Evolutionary conservation across 1,140 invertebrate genomes (phyloP), one percentile per base, ranked within the genome.

Genomic region (Cydia amplana): DNA sequence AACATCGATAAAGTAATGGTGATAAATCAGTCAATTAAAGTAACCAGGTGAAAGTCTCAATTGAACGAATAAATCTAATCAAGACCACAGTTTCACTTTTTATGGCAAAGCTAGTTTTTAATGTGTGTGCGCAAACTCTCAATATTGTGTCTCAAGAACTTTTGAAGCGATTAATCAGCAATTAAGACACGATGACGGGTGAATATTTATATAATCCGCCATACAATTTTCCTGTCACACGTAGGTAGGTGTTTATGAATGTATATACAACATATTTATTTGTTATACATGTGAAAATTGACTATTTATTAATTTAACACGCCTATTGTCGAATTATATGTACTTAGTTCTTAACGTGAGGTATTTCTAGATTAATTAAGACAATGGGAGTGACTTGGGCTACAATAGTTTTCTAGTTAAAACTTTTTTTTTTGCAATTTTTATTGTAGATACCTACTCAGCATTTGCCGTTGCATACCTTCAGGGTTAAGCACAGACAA

Each of bases 31-130:
- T 60, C 55, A 60, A 60, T 60, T 60, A 60, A 60, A n/a, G 55
- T 60, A 60, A 60, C 55, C 55, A 20, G 55, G 55, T 60, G 55
- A 60, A 60, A 60, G 55, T 60, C 55, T 60, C 55, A 60, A 60
- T 60, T 60, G 55, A 60, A 23, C 55, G 55, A 60, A 60, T 60
- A 60, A 60, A 60, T 60, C 55, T 60, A 60, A 60, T 60, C 55
- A 60, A 60, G 55, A 60, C 55, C 20, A 60, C 55, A 23, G 55
- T 60, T 60, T 60, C 55, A 60, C 55, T 60, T 60, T 60, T 60
- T 60, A 60, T 60, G 20, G 55, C 18, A 60, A 60, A 23, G 55
- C 55, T 60, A 60, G 55, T 60, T 60, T 23, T 60, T 23, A 60
- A 60, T 60, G 55, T 2, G 20, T 60, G 20, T 23, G 55, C 55